Evolutionary conservation across 2,888 invertebrate genomes (phyloP).

Genomic region (Lasius platythorax): DNA sequence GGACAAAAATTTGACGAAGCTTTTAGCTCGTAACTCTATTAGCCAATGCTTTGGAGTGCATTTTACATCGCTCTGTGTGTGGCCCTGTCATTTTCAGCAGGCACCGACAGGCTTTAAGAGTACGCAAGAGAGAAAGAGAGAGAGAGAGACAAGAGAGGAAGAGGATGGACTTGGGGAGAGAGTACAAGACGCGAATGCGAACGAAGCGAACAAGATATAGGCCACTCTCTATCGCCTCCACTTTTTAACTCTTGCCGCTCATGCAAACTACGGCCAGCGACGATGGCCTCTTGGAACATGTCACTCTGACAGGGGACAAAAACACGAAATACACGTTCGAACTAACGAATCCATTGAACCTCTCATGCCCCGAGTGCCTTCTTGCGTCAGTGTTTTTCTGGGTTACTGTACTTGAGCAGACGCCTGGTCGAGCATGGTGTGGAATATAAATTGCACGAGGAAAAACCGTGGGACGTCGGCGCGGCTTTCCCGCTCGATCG

Average conservation of each 20-base stretch:
- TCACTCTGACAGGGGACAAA: conserved; percentile 73
- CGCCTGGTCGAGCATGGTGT: conserved; percentile 29
- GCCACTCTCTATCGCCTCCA: conserved; percentile 47
- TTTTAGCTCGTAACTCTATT: conserved; percentile 82
- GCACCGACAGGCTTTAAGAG: conserved; percentile 71
- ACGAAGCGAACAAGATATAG: conserved; percentile 42
- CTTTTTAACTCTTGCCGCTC: conserved; percentile 68
- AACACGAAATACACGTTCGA: conserved; percentile 64
- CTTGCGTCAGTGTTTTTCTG: conserved; percentile 57
- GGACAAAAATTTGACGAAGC: conserved; percentile 81
- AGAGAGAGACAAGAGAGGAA: neutral
- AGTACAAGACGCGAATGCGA: conserved; percentile 29
- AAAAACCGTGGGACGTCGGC: conserved; percentile 44
- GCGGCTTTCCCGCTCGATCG: neutral
- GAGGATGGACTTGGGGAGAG: conserved; percentile 39
- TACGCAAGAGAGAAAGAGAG: conserved; percentile 19
- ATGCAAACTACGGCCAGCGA: conserved; percentile 68
- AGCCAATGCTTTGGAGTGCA: conserved; percentile 80
- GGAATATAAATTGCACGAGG: conserved; percentile 51
- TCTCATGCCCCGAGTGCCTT: conserved; percentile 46
- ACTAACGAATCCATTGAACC: conserved; percentile 72
- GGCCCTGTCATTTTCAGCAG: conserved; percentile 79
- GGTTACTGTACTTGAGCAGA: conserved; percentile 41
- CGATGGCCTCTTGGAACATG: conserved; percentile 72
- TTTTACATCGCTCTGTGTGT: conserved; percentile 79